Evolutionary conservation across 35 echinoderm and acorn worm species (phyloP), one percentile per base, ranked within the genome.

Genomic region (Nesometra sesokonis): DNA sequence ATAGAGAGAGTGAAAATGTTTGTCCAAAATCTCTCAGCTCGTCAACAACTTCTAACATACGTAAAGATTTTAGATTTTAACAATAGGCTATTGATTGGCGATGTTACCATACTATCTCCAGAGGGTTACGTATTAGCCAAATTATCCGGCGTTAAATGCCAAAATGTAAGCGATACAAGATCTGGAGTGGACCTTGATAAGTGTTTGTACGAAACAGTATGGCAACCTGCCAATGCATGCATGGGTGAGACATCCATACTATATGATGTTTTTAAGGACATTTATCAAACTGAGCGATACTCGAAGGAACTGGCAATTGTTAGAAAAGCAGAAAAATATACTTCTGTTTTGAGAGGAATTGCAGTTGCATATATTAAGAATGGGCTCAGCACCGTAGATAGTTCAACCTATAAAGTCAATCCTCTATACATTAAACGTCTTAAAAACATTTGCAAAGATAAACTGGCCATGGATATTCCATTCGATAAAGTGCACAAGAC

Each of bases 281-380:
- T 82, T 21, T 86, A 94, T 79, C 87, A 91, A 30, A 27, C 17
- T 3, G 80, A 80, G 29, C 35, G 33, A 1, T 94, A 88, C 35
- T 78, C 83, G 43, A 47, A 89, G 13, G 86, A 89, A n/a, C 89
- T 93, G 85, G 82, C 91, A 35, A 78, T 86, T 13, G 89, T 94
- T 11, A 43, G 13, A 35, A 80, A 91, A 37, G 89, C 86, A 32
- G 95, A 97, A 86, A 47, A 91, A 36, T 82, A 89, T 29, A 78
- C 77, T 9, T 78, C 27, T 30, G 31, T 7, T 78, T 9, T n/a
- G 77, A 32, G 77, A n/a, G 31, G 77, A 32, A 78, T 78, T 5
- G 77, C 27, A 9, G 81, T 78, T 9, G 88, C 95, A 3, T 97
- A 97, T 67, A 97, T 97, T 34, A 86, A 78, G 77, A 81, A 97